Conservation (phyloP, 2,888 invertebrate genomes). For the Electrophaes corylata region DNA sequence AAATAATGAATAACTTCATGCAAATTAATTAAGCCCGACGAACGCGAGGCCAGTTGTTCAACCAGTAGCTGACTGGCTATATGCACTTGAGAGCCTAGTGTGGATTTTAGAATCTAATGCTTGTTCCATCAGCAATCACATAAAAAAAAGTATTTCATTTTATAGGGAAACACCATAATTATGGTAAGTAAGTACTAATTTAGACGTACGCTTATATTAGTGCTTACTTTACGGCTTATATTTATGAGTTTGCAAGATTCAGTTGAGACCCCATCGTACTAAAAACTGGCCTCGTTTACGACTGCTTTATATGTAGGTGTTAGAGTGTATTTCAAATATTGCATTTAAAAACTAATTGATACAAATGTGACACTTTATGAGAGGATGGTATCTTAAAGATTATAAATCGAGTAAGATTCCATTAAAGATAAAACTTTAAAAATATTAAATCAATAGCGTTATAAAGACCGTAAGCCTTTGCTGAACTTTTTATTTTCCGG, state of each 20-base stretch:
- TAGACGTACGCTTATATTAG: background rate
- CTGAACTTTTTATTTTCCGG: too few relatives aligned
- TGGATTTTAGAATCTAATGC: too few relatives aligned
- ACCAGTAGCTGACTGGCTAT: background rate
- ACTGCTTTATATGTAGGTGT: slow-evolving; percentile 45
- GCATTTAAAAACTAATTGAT: slow-evolving; percentile 59
- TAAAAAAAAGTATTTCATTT: background rate
- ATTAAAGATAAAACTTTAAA: slow-evolving; percentile 16
- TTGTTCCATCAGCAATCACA: too few relatives aligned
- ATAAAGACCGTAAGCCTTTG: too few relatives aligned
- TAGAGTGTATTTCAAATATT: slow-evolving; percentile 52
- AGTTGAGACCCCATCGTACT: background rate
- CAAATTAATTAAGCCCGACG: slow-evolving; percentile 60
- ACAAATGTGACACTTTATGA: slow-evolving; percentile 53
- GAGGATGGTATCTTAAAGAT: slow-evolving; percentile 34
- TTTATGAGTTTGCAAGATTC: background rate
- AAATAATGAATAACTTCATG: slow-evolving; percentile 67
- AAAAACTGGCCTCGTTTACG: slow-evolving; percentile 9
- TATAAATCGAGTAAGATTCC: slow-evolving; percentile 28
- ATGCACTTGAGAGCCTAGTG: background rate
- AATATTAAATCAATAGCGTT: background rate
- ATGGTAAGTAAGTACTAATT: background rate
- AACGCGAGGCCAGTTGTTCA: slow-evolving; percentile 17
- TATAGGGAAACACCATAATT: background rate
- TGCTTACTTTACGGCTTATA: slow-evolving; percentile 1